Conservation (phyloP, 2,888 invertebrate genomes). For the Morpho deidamia region DNA sequence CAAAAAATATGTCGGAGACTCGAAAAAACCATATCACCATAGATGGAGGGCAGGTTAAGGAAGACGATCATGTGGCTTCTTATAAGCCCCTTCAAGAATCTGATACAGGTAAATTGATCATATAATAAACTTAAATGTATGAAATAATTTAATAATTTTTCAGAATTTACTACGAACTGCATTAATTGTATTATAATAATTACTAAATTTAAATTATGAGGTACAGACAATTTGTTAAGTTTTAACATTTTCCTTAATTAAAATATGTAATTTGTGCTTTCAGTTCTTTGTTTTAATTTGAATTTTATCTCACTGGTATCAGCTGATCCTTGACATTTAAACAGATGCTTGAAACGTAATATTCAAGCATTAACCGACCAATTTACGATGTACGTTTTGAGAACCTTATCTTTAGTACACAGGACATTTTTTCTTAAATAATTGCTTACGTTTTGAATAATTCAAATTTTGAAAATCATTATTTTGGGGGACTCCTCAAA, state of each 20-base stretch:
- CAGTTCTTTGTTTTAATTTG: slow-evolving; percentile 5
- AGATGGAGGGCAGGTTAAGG: slow-evolving; percentile 70
- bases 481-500: too few species aligned
- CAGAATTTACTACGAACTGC: too few species aligned
- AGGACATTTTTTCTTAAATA: too few species aligned
- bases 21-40: slow-evolving; percentile 63
- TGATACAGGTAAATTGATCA: slow-evolving; percentile 66
- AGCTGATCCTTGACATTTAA: slow-evolving; percentile 23
- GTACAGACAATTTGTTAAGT: too few species aligned
- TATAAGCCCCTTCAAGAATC: slow-evolving; percentile 79
- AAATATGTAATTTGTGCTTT: too few species aligned
- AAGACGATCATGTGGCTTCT: slow-evolving; percentile 66
- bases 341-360: slow-evolving; percentile 14
- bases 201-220: too few species aligned
- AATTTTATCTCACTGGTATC: slow-evolving; percentile 4
- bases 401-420: neutral
- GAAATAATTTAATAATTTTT: slow-evolving; percentile 11
- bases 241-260: too few species aligned
- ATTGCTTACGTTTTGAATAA: too few species aligned
- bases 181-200: neutral
- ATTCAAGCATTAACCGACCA: slow-evolving; percentile 2
- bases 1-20: slow-evolving; percentile 57
- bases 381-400: neutral
- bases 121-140: neutral
- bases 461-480: too few species aligned